These are phyloP conservation scores for Eublepharis macularius DNA, from an alignment of 2,113 vertebrate genomes.

Conservation along the genomic window DNA sequence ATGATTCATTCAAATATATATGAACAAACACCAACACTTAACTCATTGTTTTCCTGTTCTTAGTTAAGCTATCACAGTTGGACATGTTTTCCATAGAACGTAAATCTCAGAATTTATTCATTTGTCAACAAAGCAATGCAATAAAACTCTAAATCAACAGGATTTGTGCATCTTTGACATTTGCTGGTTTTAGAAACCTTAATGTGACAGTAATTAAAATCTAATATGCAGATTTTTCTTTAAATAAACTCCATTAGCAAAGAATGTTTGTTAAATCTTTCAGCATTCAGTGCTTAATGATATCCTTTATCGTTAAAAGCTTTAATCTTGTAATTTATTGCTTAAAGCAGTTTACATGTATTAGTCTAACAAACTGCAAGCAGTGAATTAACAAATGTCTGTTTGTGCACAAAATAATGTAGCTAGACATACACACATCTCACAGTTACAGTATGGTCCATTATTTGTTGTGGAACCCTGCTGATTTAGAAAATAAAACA, in stretches of 20 bases:
- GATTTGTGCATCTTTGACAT: conserved; percentile 41
- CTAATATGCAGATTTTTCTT: conserved; percentile 53
- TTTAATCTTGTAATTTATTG: conserved; percentile 66
- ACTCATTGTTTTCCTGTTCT: too few relatives aligned
- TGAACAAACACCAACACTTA: too few relatives aligned
- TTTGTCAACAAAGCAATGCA: conserved; percentile 11
- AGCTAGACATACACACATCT: conserved; percentile 42
- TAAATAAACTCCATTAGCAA: conserved; percentile 67
- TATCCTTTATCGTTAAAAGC: conserved; percentile 62
- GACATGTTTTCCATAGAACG: neutral
- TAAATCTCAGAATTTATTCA: neutral
- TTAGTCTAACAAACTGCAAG: conserved; percentile 64
- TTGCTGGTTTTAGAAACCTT: conserved; percentile 40
- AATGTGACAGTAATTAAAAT: conserved; percentile 62
- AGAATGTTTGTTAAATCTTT: conserved; percentile 57
- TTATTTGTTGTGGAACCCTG: conserved; percentile 42
- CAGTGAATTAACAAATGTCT: conserved; percentile 60
- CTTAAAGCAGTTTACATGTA: conserved; percentile 59
- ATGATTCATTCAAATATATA: too few relatives aligned
- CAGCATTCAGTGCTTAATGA: conserved; percentile 63
- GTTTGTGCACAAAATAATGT: conserved; percentile 40
- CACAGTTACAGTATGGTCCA: conserved; percentile 31
- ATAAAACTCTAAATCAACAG: conserved; percentile 41
- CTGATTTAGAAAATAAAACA: conserved; percentile 22
- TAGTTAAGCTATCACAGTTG: neutral